Base-by-base conservation (phyloP, 2,888 invertebrate species). In the Lacanobia oleracea region DNA sequence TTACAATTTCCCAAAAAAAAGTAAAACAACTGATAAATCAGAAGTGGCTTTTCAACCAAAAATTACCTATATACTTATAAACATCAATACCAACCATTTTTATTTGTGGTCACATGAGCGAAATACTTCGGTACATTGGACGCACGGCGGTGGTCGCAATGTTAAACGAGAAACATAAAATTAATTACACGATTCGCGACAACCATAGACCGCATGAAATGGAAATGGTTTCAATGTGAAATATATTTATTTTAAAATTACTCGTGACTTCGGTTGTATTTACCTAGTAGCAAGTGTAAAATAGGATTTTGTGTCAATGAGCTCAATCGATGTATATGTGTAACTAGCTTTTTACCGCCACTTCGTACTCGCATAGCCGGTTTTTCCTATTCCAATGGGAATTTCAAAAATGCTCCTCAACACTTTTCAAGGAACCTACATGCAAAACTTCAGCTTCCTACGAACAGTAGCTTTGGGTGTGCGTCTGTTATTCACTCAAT, bases 141-240 rank as follows among this genome's bases (percentile, higher is more conserved):
- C 27, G 51, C 59, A 27, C 56, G n/a, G 57, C 60, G n/a, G 66
- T 33, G 67, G 68, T 63, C 45, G 33, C 51, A 27, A 65, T 78
- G 81, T 73, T 75, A 67, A 78, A 43, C 60, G 78, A 71, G 65
- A 69, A 71, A 75, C 81, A 81, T 81, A 48, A 77, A 83, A 81
- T 75, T 83, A 75, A 83, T 83, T 69, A 81, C 60, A 62, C 23
- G 21, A 53, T 64, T 62, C 53, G n/a, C 60, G 64, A 67, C 50
- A 53, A 51, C 50, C 65, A 51, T 56, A 56, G 37, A 74, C 72
- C 72, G 48, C 71, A 54, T 65, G 12, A 63, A 73, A 63, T 64
- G n/a, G n/a, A n/a, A n/a, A n/a, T n/a, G 50, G 40, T 77, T 75
- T 68, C 50, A 68, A 68, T 54, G 53, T 53, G n/a, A 71, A 63